Base-by-base conservation (phyloP, 2,113 vertebrate species). In the Hirundichthys speculiger region DNA sequence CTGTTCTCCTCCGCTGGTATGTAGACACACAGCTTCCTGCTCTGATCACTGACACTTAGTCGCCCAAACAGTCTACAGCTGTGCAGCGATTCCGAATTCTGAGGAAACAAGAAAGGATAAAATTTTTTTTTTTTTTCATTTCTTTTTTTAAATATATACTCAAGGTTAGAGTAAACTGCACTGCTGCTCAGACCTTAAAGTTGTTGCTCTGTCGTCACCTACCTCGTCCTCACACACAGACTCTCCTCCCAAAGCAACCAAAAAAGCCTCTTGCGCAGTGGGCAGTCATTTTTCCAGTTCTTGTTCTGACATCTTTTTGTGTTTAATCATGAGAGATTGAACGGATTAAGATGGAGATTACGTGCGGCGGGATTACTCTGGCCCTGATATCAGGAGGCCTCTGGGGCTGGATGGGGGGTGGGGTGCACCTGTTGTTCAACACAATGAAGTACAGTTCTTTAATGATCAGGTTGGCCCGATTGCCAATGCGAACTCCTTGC, bases 341-440 rank as follows among this genome's bases (percentile, higher is more conserved):
- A 70, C 67, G 88, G 91, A 90, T 88, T 91, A 87, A 66, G 4
- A 15, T 41, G 78, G 65, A 79, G 85, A 89, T 91, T 91, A 88
- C 64, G 34, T 73, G 79, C 43, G 55, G 76, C 65, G 40, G 73
- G 87, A 88, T 90, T 90, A 89, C 80, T 64, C 84, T 85, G 86
- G 85, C 82, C 84, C 80, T 40, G 34, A 77, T 80, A 88, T 62
- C 60, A 20, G 49, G 60, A 65, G 64, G 72, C 73, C 63, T 79
- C 30, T 24, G 84, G 69, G 79, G 69, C 0, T 12, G 62, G 55
- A 53, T 69, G 70, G n/a, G n/a, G n/a, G n/a, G n/a, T n/a, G n/a
- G n/a, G n/a, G n/a, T n/a, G n/a, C n/a, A n/a, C n/a, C n/a, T n/a
- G n/a, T n/a, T n/a, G n/a, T n/a, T n/a, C n/a, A 60, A 24, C 67